A percentile compares a stretch with the other conserved stretches of the same genome.
Evolutionary conservation across 2,113 vertebrate species (phyloP).

Genomic region (Cyrtonyx montezumae): DNA sequence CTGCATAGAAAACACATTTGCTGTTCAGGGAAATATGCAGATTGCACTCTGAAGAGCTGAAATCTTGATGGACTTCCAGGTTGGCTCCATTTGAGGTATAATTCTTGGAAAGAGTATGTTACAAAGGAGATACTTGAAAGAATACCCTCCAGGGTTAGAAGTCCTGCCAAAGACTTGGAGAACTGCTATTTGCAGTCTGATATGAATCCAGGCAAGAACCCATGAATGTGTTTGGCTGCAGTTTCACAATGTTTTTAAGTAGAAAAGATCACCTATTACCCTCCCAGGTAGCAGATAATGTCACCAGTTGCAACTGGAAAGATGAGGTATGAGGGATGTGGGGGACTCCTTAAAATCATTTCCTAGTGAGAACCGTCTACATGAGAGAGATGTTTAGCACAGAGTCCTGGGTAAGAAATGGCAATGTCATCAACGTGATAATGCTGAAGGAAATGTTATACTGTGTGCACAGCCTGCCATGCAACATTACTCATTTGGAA

Average conservation of each 20-base stretch:
- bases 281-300: neutral
- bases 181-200: conserved; percentile 2
- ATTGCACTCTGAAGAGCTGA: conserved; percentile 13
- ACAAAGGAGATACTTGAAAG: conserved; percentile 27
- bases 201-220: neutral
- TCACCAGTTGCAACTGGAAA: neutral
- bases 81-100: conserved; percentile 33
- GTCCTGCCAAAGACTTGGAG: conserved; percentile 29
- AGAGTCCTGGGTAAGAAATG: neutral
- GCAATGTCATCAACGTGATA: neutral
- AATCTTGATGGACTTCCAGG: conserved; percentile 49
- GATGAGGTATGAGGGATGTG: neutral
- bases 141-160: conserved; percentile 21
- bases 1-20: neutral
- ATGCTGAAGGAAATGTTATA: neutral
- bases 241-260: neutral
- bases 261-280: neutral
- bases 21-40: neutral
- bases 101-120: conserved; percentile 42
- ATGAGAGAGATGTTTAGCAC: neutral
- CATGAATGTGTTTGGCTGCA: neutral
- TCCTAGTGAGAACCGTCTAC: neutral
- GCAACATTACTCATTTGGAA: conserved; percentile 34
- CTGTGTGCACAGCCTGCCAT: neutral
- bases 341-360: neutral